Conservation (phyloP, 2,797 vertebrate species). For the Microctenopoma lineatum region DNA sequence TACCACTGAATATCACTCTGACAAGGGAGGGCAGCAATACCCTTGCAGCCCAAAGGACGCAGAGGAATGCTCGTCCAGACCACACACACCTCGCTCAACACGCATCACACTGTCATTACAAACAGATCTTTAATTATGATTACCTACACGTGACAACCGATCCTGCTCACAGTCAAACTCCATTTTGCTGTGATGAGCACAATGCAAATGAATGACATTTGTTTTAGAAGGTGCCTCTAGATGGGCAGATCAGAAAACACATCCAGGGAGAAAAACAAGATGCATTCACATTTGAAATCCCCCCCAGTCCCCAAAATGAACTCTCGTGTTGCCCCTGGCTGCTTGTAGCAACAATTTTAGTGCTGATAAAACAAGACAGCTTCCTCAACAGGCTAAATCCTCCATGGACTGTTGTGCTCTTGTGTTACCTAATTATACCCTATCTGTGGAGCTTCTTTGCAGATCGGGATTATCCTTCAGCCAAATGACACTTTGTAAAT, state of each 20-base stretch:
- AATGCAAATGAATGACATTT: conserved; percentile 26
- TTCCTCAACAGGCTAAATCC: conserved; percentile 40
- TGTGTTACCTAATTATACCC: conserved; percentile 35
- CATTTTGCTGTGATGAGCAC: conserved; percentile 15
- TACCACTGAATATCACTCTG: conserved; percentile 29
- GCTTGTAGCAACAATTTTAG: conserved; percentile 35
- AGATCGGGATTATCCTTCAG: conserved; percentile 33
- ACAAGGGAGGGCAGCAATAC: conserved; percentile 63
- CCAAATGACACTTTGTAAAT: conserved; percentile 51
- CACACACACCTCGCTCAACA: conserved; percentile 37
- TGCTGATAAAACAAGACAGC: conserved; percentile 59
- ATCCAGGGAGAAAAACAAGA: conserved; percentile 49
- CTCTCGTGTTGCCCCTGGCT: conserved; percentile 35
- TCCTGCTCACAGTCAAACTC: neutral
- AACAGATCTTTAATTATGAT: conserved; percentile 51
- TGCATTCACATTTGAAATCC: conserved; percentile 35
- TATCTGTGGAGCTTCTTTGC: conserved; percentile 21
- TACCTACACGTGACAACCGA: conserved; percentile 24
- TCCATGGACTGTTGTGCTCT: conserved; percentile 24
- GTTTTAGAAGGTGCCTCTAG: conserved; percentile 14
- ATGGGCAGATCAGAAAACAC: conserved; percentile 19
- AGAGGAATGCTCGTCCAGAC: conserved; percentile 69
- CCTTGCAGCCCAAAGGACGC: conserved; percentile 70
- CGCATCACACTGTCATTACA: conserved; percentile 46
- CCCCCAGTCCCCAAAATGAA: conserved; percentile 43